Base-by-base conservation (phyloP, 2,113 vertebrate species). In the Rafetus swinhoei region DNA sequence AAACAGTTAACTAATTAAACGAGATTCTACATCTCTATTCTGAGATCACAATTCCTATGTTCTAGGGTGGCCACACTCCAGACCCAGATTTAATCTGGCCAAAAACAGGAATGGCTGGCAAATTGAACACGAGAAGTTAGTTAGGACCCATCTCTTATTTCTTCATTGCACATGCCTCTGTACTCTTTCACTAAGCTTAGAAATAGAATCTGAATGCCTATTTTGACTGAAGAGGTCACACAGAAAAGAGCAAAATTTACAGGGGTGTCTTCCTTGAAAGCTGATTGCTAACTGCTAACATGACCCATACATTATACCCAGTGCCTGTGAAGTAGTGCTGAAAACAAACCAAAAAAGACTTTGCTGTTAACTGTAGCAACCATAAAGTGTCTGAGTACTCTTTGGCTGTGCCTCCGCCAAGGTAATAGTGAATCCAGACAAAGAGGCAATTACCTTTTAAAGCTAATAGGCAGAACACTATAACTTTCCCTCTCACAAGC, bases 281-380 rank as follows among this genome's bases (percentile, higher is more conserved):
- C 32, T 90, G 81, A 7, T 54, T 54, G 21, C 1, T 72, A 39
- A 15, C 29, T 32, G 32, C 24, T 29, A 87, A 83, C 2, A 6
- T 74, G 32, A 39, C 29, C 27, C 0, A 0, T 85, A 45, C 56
- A 39, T 39, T 81, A 2, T 18, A 56, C 4, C 55, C 4, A 0
- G 0, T 87, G 16, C n/a, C 88, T 56, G 45, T 0, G 0, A 52
- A 65, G 10, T 3, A 50, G 11, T 55, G 22, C 52, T 45, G 22
- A 5, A 57, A 56, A 32, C 32, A 85, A 11, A 69, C 65, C 65
- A 72, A 9, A 21, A 45, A 53, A 65, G 3, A 27, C n/a, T 0
- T 25, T 93, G 45, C 22, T 84, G 2, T 19, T 21, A 27, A 35
- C 4, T 56, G 74, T 57, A 84, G 45, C 57, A 80, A 55, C n/a